Conservation (phyloP, 1,140 invertebrate species). For the Limonius californicus region DNA sequence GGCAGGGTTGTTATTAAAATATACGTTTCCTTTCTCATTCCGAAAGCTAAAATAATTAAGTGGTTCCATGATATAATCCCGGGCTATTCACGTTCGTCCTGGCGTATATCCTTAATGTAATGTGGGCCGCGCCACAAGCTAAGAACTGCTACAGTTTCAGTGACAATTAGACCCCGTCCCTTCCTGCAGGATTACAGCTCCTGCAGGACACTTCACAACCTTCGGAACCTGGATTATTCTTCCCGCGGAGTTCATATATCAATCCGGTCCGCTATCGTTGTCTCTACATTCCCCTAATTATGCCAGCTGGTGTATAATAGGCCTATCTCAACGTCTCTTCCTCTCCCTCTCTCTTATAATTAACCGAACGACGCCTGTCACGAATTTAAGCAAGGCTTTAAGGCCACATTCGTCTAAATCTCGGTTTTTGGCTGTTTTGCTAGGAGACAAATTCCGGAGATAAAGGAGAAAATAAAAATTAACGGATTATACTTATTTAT, state of each 20-base stretch:
- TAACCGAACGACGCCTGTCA: background rate
- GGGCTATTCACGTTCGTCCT: slow-evolving; percentile 6
- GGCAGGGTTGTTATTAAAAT: background rate
- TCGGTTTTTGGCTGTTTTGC: no score
- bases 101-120: slow-evolving; percentile 10
- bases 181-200: slow-evolving; percentile 8
- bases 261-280: background rate
- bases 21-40: background rate
- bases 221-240: slow-evolving; percentile 3
- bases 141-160: slow-evolving; percentile 1
- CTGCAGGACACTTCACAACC: slow-evolving; percentile 9
- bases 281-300: background rate
- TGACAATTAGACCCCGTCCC: slow-evolving; percentile 11
- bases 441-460: no score
- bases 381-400: background rate
- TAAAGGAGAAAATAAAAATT: no score
- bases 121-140: background rate
- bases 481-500: background rate
- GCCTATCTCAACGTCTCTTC: no score
- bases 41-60: slow-evolving; percentile 9
- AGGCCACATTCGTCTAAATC: background rate
- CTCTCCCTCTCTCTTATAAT: background rate
- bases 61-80: slow-evolving; percentile 10
- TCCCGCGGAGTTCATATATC: slow-evolving; percentile 1
- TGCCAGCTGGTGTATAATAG: background rate